A percentile compares a stretch with the other conserved stretches of the same genome.
These are phyloP conservation scores for Gadus chalcogrammus DNA, from an alignment of 2,113 vertebrate genomes.

Conservation along the genomic window DNA sequence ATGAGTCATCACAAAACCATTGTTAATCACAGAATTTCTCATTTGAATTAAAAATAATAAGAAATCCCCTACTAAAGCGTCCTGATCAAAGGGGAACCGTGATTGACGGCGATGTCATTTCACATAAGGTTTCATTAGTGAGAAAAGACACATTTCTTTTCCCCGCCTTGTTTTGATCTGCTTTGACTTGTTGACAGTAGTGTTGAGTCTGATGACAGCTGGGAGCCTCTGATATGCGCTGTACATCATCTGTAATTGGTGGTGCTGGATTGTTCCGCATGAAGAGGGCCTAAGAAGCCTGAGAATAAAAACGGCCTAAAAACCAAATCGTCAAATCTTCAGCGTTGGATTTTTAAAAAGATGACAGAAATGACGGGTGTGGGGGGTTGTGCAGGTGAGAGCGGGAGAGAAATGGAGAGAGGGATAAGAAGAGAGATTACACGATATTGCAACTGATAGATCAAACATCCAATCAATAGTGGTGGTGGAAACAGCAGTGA, in stretches of 20 bases:
- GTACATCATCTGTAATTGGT: slow-evolving; percentile 60
- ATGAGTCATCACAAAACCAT: too few relatives aligned
- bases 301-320: slow-evolving; percentile 34
- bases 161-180: slow-evolving; percentile 59
- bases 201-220: slow-evolving; percentile 55
- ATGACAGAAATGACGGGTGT: slow-evolving; percentile 12
- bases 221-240: slow-evolving; percentile 21
- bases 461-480: slow-evolving; percentile 54
- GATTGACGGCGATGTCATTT: slow-evolving; percentile 17
- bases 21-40: too few relatives aligned
- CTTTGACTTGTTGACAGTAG: slow-evolving; percentile 56
- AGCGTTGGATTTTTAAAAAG: slow-evolving; percentile 12
- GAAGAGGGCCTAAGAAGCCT: slow-evolving; percentile 37
- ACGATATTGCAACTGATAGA: slow-evolving; percentile 45
- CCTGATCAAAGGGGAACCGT: too few relatives aligned
- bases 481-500: slow-evolving; percentile 27
- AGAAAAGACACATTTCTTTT: slow-evolving; percentile 1
- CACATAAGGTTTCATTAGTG: slow-evolving; percentile 21
- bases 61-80: too few relatives aligned
- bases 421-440: not conserved
- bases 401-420: not conserved
- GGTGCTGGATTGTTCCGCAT: slow-evolving; percentile 53
- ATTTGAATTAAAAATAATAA: too few relatives aligned
- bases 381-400: not conserved
- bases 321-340: slow-evolving; percentile 45